Evolutionary conservation across 2,888 invertebrate genomes (phyloP).

Genomic region (Lypha dubia): DNA sequence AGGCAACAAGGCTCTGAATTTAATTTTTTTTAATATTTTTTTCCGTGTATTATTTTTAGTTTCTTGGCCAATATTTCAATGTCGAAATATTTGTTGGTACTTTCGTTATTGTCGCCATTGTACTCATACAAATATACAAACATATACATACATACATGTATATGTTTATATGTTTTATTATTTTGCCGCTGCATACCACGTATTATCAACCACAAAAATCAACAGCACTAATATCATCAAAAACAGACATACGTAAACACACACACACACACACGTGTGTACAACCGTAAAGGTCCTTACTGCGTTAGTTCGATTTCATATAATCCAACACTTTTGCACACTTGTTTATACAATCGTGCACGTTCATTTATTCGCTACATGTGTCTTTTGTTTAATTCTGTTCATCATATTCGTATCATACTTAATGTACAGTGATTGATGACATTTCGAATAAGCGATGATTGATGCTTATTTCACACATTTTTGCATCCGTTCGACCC

Average conservation of each 20-base stretch:
- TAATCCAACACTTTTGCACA: slow-evolving; percentile 23
- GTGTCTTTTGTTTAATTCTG: slow-evolving; percentile 69
- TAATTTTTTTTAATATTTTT: background rate
- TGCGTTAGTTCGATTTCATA: slow-evolving; percentile 32
- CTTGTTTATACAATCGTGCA: slow-evolving; percentile 39
- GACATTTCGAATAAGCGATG: slow-evolving; percentile 82
- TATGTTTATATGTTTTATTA: background rate
- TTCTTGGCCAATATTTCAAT: background rate
- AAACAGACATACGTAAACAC: background rate
- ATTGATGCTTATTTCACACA: slow-evolving; percentile 82
- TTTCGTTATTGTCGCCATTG: slow-evolving; percentile 6
- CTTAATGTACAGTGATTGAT: slow-evolving; percentile 79
- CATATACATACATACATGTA: too few relatives aligned
- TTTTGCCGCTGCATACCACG: background rate
- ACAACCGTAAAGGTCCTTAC: background rate
- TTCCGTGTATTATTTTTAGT: background rate
- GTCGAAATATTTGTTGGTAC: background rate
- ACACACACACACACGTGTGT: background rate
- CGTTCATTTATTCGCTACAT: slow-evolving; percentile 43
- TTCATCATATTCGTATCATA: slow-evolving; percentile 73
- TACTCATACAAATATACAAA: background rate
- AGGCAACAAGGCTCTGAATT: too few relatives aligned
- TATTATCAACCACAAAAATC: slow-evolving; percentile 63
- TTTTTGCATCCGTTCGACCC: slow-evolving; percentile 71
- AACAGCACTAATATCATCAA: slow-evolving; percentile 12